Evolutionary conservation across 2,113 vertebrate species (phyloP).

Genomic region (Sinocyclocheilus anophthalmus): DNA sequence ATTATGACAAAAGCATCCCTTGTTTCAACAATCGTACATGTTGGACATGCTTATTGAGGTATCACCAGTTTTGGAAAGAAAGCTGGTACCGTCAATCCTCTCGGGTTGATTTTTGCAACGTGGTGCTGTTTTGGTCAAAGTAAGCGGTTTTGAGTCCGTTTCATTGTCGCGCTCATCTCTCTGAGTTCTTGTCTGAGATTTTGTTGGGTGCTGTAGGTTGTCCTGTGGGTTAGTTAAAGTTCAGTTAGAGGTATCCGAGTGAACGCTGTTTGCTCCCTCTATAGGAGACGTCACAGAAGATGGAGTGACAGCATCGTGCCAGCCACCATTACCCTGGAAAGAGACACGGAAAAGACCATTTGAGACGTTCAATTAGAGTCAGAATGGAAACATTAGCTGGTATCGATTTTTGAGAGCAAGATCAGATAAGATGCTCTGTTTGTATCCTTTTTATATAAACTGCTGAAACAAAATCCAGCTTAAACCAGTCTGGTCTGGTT

Average conservation of each 20-base stretch:
- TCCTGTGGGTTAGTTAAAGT: constrained; percentile 61
- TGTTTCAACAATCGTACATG: background rate
- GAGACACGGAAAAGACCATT: constrained; percentile 50
- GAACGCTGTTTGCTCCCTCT: constrained; percentile 88
- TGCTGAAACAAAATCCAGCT: background rate
- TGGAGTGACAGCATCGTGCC: constrained; percentile 87
- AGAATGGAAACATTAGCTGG: constrained; percentile 54
- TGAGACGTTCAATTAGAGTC: constrained; percentile 63
- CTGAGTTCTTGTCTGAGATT: background rate
- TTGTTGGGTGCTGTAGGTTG: background rate
- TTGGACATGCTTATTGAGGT: background rate
- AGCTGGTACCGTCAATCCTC: background rate
- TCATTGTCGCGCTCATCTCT: background rate
- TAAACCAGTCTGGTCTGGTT: background rate
- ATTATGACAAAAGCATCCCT: background rate
- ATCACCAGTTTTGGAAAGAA: background rate
- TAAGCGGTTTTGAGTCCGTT: background rate
- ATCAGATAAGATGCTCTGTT: background rate
- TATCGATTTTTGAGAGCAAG: background rate
- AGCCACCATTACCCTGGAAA: constrained; percentile 85
- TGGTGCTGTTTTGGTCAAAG: constrained; percentile 12
- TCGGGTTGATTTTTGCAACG: background rate
- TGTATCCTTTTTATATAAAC: background rate
- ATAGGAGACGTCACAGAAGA: constrained; percentile 89
- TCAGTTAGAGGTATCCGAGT: constrained; percentile 91